phyloP scores from a whole-genome alignment of 2,888 invertebrate species.

The Trissolcus japonicus region DNA sequence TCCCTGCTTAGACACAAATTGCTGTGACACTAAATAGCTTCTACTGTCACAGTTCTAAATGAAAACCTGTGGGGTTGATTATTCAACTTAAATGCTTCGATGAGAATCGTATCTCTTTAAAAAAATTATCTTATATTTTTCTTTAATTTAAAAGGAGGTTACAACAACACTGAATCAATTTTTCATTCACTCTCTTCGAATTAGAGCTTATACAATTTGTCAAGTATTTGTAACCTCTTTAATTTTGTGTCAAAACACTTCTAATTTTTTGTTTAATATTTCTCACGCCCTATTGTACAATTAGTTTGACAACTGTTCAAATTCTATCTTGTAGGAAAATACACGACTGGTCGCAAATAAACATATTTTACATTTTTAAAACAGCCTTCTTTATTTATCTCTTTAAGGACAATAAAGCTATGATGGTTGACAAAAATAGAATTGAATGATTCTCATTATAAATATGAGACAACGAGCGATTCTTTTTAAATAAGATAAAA shows the following conservation, averaged over 20 bases:
- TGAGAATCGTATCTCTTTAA: constrained; percentile 23
- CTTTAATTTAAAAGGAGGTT: background rate
- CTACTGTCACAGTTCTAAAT: constrained; percentile 36
- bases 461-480: constrained; percentile 16
- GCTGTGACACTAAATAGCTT: constrained; percentile 30
- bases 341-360: constrained; percentile 70
- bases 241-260: constrained; percentile 15
- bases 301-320: constrained; percentile 47
- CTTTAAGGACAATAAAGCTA: background rate
- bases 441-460: constrained; percentile 19
- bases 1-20: constrained; percentile 40
- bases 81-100: constrained; percentile 27
- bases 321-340: constrained; percentile 67
- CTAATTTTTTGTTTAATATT: constrained; percentile 21
- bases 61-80: constrained; percentile 52
- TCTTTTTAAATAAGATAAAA: too few species aligned
- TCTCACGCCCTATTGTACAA: constrained; percentile 29
- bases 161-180: background rate
- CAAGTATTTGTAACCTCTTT: constrained; percentile 6
- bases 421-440: background rate
- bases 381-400: constrained; percentile 40
- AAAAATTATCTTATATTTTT: constrained; percentile 10
- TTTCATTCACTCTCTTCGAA: too few species aligned
- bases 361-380: constrained; percentile 74
- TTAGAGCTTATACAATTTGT: too few species aligned